Evolutionary conservation across 2,113 vertebrate species (phyloP).

Genomic region (Thoracochromis brauschi): DNA sequence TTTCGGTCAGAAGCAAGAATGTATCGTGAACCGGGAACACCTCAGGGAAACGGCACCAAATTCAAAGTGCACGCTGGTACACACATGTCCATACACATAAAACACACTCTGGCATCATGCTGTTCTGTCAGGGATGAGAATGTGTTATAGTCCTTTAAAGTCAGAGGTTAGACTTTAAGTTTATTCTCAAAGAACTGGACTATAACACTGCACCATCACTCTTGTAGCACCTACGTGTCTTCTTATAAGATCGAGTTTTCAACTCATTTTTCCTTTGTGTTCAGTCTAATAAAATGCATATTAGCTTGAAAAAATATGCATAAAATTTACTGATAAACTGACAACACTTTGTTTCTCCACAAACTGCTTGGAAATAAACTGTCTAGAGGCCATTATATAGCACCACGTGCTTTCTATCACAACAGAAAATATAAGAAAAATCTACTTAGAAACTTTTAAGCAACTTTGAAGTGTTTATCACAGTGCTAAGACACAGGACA

Average conservation of each 20-base stretch:
- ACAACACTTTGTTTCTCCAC: not conserved
- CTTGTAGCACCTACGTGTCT: not conserved
- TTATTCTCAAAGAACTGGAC: not conserved
- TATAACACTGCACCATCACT: not conserved
- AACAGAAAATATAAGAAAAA: not conserved
- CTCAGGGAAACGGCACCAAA: not conserved
- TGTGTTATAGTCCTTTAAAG: constrained; percentile 8
- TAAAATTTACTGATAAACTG: not conserved
- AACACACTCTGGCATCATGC: not conserved
- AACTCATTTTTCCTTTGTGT: not conserved
- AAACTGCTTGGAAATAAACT: not conserved
- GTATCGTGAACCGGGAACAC: not conserved
- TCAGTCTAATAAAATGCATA: not conserved
- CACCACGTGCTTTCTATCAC: not conserved
- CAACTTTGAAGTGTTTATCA: not conserved
- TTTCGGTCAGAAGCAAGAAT: not conserved
- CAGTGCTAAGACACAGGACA: not conserved
- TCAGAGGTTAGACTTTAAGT: not conserved
- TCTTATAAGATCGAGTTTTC: not conserved
- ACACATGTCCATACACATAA: not conserved
- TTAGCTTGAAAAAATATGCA: not conserved
- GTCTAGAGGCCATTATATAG: not conserved
- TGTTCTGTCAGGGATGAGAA: not conserved
- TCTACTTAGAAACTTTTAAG: not conserved
- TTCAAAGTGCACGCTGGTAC: not conserved